Conservation (phyloP, 92 coral and sea anemone species). For the Palythoa grandis region DNA sequence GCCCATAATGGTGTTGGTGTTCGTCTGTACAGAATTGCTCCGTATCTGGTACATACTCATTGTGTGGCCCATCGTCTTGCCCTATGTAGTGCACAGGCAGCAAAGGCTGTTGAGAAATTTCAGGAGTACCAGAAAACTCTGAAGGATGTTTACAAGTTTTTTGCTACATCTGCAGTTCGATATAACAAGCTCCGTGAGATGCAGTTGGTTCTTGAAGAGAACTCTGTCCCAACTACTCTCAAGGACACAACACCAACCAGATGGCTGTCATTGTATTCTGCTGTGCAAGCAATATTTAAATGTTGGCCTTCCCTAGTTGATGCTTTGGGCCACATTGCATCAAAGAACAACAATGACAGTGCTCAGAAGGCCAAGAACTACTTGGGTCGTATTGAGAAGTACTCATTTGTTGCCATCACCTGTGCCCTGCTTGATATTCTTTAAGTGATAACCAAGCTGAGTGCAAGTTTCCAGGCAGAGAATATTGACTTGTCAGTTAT, state of each 20-base stretch:
- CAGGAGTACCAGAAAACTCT: slow-evolving; percentile 44
- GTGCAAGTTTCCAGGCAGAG: slow-evolving; percentile 6
- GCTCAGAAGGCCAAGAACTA: slow-evolving; percentile 18
- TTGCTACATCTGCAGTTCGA: slow-evolving; percentile 50
- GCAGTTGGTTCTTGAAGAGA: slow-evolving; percentile 27
- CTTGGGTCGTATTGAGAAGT: slow-evolving; percentile 23
- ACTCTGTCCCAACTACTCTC: slow-evolving; percentile 22
- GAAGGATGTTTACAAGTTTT: slow-evolving; percentile 54
- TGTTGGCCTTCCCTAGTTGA: slow-evolving; percentile 29
- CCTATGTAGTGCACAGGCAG: slow-evolving; percentile 23
- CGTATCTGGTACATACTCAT: slow-evolving; percentile 49
- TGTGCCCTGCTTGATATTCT: slow-evolving; percentile 10
- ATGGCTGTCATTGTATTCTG: slow-evolving; percentile 5
- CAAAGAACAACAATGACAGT: slow-evolving; percentile 3
- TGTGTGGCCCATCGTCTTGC: slow-evolving; percentile 47
- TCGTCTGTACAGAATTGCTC: slow-evolving; percentile 49
- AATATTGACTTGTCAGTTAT: slow-evolving; percentile 21
- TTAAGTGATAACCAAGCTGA: slow-evolving; percentile 13
- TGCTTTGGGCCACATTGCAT: slow-evolving; percentile 36
- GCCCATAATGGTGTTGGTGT: slow-evolving; percentile 53
- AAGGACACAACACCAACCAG: slow-evolving; percentile 13
- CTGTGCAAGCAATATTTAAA: slow-evolving; percentile 1
- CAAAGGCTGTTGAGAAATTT: slow-evolving; percentile 28
- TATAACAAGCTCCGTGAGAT: slow-evolving; percentile 21
- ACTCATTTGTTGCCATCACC: slow-evolving; percentile 20